These are phyloP conservation scores for Myotis findleyi DNA, from an alignment of 2,797 vertebrate genomes.

Conservation along the genomic window DNA sequence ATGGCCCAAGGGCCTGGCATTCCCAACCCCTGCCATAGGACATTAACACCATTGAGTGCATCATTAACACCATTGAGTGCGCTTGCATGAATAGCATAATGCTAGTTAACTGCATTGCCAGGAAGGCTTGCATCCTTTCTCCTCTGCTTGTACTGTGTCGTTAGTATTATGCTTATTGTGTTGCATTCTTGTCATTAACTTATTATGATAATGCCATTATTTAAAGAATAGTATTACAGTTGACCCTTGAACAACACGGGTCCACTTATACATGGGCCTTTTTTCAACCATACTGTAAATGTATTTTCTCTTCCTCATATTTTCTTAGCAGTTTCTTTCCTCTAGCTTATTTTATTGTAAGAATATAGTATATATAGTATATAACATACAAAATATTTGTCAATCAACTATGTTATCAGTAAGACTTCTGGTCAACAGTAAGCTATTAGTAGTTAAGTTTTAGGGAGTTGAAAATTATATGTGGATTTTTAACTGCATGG, in stretches of 20 bases:
- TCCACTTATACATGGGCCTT: not conserved
- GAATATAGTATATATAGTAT: not conserved
- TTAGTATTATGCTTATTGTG: not conserved
- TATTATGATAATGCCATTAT: constrained; percentile 11
- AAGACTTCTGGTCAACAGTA: not conserved
- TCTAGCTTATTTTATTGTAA: not conserved
- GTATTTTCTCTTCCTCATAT: not conserved
- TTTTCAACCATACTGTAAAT: not conserved
- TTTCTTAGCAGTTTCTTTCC: not conserved
- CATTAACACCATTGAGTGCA: rapidly evolving
- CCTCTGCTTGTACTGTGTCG: not conserved
- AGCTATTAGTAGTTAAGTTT: not conserved
- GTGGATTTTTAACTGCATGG: not conserved
- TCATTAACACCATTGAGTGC: not conserved
- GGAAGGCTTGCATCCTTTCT: not conserved
- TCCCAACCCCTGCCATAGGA: not conserved
- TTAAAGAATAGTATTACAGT: not conserved
- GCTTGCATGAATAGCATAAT: not conserved
- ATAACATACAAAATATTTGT: not conserved
- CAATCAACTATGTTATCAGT: not conserved
- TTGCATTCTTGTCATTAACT: constrained; percentile 20
- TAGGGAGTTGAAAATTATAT: not conserved
- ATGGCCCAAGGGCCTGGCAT: too few relatives aligned
- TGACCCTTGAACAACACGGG: not conserved
- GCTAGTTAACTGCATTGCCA: not conserved